A percentile compares a stretch with the other conserved stretches of the same genome.
phyloP scores from a whole-genome alignment of 1,140 invertebrate genomes.

The Zaprionus inermis region DNA sequence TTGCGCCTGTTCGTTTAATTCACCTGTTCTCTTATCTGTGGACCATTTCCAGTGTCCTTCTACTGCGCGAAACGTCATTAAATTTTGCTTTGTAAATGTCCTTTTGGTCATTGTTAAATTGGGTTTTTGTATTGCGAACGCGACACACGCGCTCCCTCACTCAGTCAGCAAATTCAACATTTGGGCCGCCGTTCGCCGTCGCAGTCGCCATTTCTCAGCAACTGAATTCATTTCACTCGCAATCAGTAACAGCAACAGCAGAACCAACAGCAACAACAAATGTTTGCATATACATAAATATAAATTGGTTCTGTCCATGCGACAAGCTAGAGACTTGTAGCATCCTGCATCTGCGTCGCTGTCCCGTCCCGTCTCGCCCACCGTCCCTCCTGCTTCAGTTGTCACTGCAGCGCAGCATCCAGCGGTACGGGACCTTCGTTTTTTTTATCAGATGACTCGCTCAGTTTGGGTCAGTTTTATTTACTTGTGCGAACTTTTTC shows the following conservation, averaged over 20 bases:
- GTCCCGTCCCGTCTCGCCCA: neutral
- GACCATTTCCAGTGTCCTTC: constrained; percentile 40
- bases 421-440: constrained; percentile 28
- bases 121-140: constrained; percentile 50
- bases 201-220: constrained; percentile 46
- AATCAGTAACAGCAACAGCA: constrained; percentile 51
- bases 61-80: constrained; percentile 60
- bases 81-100: constrained; percentile 71
- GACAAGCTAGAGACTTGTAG: constrained; percentile 48
- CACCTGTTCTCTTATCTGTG: constrained; percentile 32
- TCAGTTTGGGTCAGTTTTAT: constrained; percentile 66
- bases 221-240: constrained; percentile 71
- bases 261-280: constrained; percentile 45
- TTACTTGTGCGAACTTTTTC: constrained; percentile 68
- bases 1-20: constrained; percentile 37
- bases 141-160: constrained; percentile 23
- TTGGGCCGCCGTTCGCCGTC: constrained; percentile 17
- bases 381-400: constrained; percentile 19
- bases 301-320: constrained; percentile 67
- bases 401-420: constrained; percentile 27
- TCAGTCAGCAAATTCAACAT: constrained; percentile 22
- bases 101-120: constrained; percentile 63
- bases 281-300: constrained; percentile 63
- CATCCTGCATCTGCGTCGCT: constrained; percentile 9
- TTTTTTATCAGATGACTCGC: constrained; percentile 64